These are phyloP conservation scores for Halictus rubicundus DNA, from an alignment of 1,140 invertebrate genomes.

Conservation along the genomic window DNA sequence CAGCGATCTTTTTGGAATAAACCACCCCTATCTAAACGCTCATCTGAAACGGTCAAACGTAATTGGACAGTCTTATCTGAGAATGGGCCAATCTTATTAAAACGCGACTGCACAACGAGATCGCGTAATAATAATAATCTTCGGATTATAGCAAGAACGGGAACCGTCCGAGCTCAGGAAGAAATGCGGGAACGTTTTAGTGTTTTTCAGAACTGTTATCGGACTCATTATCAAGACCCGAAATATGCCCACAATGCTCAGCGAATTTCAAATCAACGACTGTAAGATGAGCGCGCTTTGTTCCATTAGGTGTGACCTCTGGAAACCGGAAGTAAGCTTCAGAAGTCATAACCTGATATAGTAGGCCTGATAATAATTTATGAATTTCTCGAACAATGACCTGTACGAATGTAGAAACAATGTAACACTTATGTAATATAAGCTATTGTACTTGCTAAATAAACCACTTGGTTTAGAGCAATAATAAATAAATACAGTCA, in stretches of 20 bases:
- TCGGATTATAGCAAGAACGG: not conserved
- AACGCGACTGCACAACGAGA: not conserved
- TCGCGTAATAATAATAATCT: not conserved
- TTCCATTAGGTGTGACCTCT: too few species aligned
- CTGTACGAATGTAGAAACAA: too few species aligned
- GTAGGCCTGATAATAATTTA: too few species aligned
- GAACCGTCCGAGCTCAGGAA: not conserved
- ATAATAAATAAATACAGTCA: too few species aligned
- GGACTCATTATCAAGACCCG: not conserved
- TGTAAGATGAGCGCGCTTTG: too few species aligned
- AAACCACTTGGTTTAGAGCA: too few species aligned
- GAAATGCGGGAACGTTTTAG: not conserved
- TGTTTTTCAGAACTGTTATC: not conserved
- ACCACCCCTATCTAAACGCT: not conserved
- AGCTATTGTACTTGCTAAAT: too few species aligned
- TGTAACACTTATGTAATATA: too few species aligned
- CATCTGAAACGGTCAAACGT: not conserved
- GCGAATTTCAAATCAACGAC: too few species aligned
- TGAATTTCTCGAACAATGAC: too few species aligned
- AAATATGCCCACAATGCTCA: not conserved
- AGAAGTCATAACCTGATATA: too few species aligned
- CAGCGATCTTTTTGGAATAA: not conserved
- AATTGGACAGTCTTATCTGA: slow-evolving; percentile 12
- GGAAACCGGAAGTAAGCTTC: too few species aligned
- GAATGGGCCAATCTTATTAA: not conserved